Percentiles rank a stretch among this genome's conserved stretches.
Conservation (phyloP, 2,797 vertebrate species). For the Cossypha polioptera region DNA sequence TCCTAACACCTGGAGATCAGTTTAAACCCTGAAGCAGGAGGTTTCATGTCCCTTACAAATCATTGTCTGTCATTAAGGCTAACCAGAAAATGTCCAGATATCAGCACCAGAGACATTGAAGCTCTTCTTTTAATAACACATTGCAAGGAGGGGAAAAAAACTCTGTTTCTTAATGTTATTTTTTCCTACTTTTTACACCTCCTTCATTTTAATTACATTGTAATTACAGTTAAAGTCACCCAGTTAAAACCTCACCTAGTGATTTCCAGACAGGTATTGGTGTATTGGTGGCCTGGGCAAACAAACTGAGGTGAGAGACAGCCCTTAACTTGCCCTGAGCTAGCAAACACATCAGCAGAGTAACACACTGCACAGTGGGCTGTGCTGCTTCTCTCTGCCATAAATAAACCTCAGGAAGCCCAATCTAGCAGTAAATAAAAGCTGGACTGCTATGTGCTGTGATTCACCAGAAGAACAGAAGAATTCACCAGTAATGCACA, state of each 20-base stretch:
- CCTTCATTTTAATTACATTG: not conserved
- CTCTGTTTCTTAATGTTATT: no score
- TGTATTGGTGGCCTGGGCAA: not conserved
- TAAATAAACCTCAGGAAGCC: constrained; percentile 31
- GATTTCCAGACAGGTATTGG: not conserved
- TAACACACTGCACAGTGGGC: not conserved
- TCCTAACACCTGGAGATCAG: not conserved
- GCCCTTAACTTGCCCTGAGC: not conserved
- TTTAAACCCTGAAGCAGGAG: not conserved
- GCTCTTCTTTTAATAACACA: not conserved
- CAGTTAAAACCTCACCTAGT: not conserved
- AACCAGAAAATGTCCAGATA: not conserved
- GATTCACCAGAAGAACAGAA: not conserved
- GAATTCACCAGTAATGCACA: not conserved
- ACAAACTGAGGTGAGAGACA: not conserved
- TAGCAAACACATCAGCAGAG: not conserved
- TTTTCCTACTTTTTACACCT: not conserved
- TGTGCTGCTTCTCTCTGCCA: not conserved
- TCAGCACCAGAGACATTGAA: not conserved
- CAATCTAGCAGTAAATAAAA: not conserved
- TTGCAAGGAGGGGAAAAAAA: accelerated
- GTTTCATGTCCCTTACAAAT: not conserved
- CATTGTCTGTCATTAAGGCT: not conserved
- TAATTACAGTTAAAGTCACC: not conserved
- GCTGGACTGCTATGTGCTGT: not conserved